These are phyloP conservation scores for Antheraea yamamai DNA, from an alignment of 2,888 invertebrate species.

Conservation along the genomic window DNA sequence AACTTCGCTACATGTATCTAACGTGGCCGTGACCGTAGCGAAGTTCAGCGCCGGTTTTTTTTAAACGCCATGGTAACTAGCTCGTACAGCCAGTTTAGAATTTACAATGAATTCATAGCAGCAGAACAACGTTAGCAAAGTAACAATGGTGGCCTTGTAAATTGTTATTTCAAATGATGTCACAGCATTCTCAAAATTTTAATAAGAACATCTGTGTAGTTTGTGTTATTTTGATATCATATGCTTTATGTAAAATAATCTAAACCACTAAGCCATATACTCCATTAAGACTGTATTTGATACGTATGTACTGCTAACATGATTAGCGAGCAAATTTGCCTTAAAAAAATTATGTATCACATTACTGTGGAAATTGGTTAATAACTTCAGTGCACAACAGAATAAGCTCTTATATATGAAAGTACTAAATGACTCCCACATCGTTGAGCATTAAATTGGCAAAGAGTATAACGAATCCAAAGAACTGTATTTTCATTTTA, in stretches of 20 bases:
- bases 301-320: no score
- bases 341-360: background rate
- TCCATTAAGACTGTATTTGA: no score
- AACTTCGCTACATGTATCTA: background rate
- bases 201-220: background rate
- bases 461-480: no score
- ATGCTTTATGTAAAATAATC: no score
- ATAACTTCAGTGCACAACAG: background rate
- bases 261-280: no score
- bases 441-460: background rate
- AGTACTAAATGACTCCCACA: background rate
- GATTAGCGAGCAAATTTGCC: background rate
- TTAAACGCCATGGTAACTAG: background rate
- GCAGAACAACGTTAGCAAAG: background rate
- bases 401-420: background rate
- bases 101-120: background rate
- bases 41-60: background rate
- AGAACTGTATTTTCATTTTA: no score
- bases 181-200: background rate
- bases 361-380: background rate
- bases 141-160: background rate
- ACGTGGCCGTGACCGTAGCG: background rate
- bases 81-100: background rate
- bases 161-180: background rate
- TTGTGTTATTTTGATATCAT: background rate